phyloP scores from a whole-genome alignment of 2,113 vertebrate species.

The Tenebrosternarchus preto region DNA sequence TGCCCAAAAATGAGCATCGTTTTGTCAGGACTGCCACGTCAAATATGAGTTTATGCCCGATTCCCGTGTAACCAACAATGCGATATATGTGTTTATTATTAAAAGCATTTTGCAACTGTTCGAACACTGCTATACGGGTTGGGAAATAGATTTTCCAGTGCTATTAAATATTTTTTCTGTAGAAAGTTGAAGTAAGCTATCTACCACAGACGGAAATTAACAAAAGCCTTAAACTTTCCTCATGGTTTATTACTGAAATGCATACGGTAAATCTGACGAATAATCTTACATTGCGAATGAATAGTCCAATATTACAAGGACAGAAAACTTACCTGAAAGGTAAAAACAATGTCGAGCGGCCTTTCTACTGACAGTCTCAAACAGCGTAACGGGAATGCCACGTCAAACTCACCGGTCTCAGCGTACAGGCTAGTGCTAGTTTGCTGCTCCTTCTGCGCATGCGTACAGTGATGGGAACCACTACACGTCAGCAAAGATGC shows the following conservation, averaged over 20 bases:
- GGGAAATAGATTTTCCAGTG: no score
- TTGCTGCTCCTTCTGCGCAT: constrained; percentile 58
- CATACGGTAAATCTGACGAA: no score
- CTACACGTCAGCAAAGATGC: constrained; percentile 72
- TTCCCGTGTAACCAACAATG: constrained; percentile 21
- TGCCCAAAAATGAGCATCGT: not conserved
- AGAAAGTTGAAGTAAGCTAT: not conserved
- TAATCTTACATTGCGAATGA: not conserved
- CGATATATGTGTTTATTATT: not conserved
- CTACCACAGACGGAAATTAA: constrained; percentile 11
- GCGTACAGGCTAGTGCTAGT: not conserved
- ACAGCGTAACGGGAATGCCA: constrained; percentile 71
- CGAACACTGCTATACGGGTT: not conserved
- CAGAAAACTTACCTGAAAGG: constrained; percentile 64
- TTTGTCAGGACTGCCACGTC: constrained; percentile 72
- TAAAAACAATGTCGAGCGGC: constrained; percentile 36
- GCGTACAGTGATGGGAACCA: constrained; percentile 56
- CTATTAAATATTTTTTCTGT: not conserved
- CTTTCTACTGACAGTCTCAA: constrained; percentile 35
- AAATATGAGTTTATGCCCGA: constrained; percentile 63
- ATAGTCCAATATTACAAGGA: not conserved
- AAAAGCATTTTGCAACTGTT: not conserved
- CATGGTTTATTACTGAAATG: not conserved
- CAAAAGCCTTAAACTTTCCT: constrained; percentile 17
- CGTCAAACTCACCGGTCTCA: constrained; percentile 77